Base-by-base conservation (phyloP, 2,888 invertebrate species). In the Coleophora deauratella region DNA sequence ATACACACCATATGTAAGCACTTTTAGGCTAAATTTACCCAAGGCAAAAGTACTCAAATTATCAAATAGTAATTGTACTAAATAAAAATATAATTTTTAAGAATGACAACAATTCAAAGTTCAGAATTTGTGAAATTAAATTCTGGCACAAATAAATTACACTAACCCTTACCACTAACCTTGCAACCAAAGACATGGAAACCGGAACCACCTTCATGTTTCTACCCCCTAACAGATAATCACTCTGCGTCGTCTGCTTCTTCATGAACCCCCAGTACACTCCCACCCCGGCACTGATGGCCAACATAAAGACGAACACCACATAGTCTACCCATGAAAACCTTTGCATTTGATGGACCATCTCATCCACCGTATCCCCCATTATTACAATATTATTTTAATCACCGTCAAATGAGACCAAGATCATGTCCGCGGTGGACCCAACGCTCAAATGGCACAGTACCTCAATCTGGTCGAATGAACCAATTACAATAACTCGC, bases 141-240 rank as follows among this genome's bases (percentile, higher is more conserved):
- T n/a, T n/a, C n/a, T n/a, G n/a, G n/a, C n/a, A n/a, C n/a, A n/a
- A n/a, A n/a, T n/a, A n/a, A n/a, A n/a, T n/a, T n/a, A n/a, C n/a
- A n/a, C n/a, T n/a, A n/a, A n/a, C n/a, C n/a, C n/a, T n/a, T n/a
- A 6, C 21, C 21, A 21, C 67, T 61, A 66, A 92, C 93, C 92
- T 95, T 40, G 96, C 95, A 45, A 96, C 91, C 28, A 96, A 86
- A 0, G 95, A 96, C 88, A 96, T 88, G 27, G 94, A 89, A 40
- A 96, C 91, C 2, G 96, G 96, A 63, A 96, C 86, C 12, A 91
- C 90, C 59, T 91, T 89, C 94, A 96, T 94, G 58, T 91, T 91
- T 54, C 94, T 87, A 41, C 93, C 93, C 14, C 94, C 95, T 42
- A 95, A 90, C 38, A 96, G 86, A 64, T 95, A 95, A 62, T 92